Evolutionary conservation across 2,113 vertebrate genomes (phyloP).

Genomic region (Cepphus grylle): DNA sequence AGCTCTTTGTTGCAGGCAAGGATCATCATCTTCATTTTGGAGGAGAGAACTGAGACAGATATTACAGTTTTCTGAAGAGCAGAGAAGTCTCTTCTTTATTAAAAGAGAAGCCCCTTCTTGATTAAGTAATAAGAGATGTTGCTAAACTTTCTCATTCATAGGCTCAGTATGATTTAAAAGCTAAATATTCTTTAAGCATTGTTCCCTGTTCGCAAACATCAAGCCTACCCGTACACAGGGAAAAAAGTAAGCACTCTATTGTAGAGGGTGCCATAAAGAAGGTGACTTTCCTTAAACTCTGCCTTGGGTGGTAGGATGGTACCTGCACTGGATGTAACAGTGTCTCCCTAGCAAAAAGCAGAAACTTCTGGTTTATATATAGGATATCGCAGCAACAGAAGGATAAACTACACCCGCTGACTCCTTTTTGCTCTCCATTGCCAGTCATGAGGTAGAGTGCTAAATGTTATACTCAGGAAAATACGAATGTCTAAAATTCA

Average conservation of each 20-base stretch:
- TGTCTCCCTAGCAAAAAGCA: background rate
- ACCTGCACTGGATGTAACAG: background rate
- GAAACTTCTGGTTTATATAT: background rate
- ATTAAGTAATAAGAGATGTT: background rate
- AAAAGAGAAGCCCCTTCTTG: background rate
- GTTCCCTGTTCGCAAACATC: background rate
- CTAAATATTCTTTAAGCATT: background rate
- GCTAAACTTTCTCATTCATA: background rate
- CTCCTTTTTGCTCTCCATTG: background rate
- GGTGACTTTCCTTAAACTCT: background rate
- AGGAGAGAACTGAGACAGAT: background rate
- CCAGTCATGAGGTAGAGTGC: background rate
- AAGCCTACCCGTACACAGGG: rapidly evolving
- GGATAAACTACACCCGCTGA: background rate
- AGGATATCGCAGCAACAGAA: background rate
- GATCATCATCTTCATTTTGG: background rate
- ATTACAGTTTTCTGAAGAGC: background rate
- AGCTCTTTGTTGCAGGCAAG: background rate
- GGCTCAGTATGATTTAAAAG: background rate
- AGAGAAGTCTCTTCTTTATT: background rate
- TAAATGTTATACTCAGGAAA: background rate
- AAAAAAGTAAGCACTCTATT: background rate
- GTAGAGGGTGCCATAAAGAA: background rate
- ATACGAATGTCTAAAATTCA: background rate
- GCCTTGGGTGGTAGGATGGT: background rate